Base-by-base conservation (phyloP, 2,797 vertebrate genomes). In the Phalloptychus januarius region DNA sequence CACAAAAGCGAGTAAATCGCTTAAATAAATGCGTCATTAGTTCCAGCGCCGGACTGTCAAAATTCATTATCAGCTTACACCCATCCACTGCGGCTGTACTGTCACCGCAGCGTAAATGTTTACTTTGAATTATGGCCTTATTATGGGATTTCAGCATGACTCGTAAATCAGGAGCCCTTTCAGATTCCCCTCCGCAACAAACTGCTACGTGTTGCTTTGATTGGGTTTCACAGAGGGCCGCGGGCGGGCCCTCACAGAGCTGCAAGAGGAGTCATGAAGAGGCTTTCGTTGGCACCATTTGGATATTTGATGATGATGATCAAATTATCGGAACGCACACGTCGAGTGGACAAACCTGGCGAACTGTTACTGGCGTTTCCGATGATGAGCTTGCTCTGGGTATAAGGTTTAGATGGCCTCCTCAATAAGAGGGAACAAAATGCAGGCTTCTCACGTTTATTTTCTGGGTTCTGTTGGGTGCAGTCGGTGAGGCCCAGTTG, bases 21-120 rank as follows among this genome's bases (percentile, higher is more conserved):
- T 93, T 93, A 86, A 94, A 94, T 91, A 93, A 95, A 94, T 93
- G 90, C 87, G 65, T 93, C 93, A 94, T 95, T 95, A 93, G 93
- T 95, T 95, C 92, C 94, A 95, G 93, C 88, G 75, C 79, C 71
- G 82, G 74, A 71, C 92, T 93, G 94, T 96, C 94, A 93, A 77
- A 87, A 88, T 85, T 79, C 84, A 91, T 95, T 92, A 94, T 93
- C 91, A 85, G 91, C 91, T 92, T 86, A 84, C 89, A 87, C 88
- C 88, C 86, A 44, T 88, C 76, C 63, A 58, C 58, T 8, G 88
- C 84, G 61, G 85, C 79, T 56, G 82, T 82, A 85, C 92, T 91
- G 86, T 94, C 92, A 86, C 74, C 80, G 73, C 84, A 80, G 78
- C 71, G 33, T 77, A 92, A 93, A 91, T 91, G 86, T 94, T 95